Base-by-base conservation (phyloP, 1,140 invertebrate species). In the Chrysoperla carnea region DNA sequence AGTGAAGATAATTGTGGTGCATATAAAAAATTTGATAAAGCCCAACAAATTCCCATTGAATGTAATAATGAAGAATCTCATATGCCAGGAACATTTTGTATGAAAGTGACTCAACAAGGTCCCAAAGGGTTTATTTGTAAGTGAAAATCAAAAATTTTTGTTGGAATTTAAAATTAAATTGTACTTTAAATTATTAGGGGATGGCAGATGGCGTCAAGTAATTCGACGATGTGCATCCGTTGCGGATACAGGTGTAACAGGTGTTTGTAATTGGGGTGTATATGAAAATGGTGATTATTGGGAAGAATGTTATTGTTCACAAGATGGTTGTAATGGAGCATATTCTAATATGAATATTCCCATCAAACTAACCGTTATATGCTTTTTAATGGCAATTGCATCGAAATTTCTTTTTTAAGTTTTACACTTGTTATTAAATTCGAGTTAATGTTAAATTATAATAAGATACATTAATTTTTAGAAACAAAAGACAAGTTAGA, bases 221-320 rank as follows among this genome's bases (percentile, higher is more conserved):
- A 85, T 90, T 41, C 64, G 89, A 27, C 69, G 87, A 17, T 94
- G 89, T 68, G 84, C 86, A 4, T 90, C 86, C 1, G 83, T 92
- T 2, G 75, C 86, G 6, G 86, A 87, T 47, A 90, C 81, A 28
- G 88, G 88, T 50, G 86, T 88, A 0, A 90, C 85, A 1, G 84
- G 84, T 35, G 85, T 89, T 1, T 94, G 89, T 53, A 92, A 93
- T 57, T 93, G 89, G 88, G 89, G 89, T 11, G 86, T 92, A 9
- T 78, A 85, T 49, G 78, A 85, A 43, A 92, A 93, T 54, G 87
- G 88, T 4, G 83, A 88, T 0, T 94, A 90, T 54, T 94, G 88
- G 88, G 85, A 94, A 59, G 85, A 92, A 58, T 94, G 89, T 55
- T 93, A 91, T 52, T 94, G 89, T 60, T 83, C 85, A 1, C 72